phyloP scores from a whole-genome alignment of 2,113 vertebrate species.

The Nipponia nippon region DNA sequence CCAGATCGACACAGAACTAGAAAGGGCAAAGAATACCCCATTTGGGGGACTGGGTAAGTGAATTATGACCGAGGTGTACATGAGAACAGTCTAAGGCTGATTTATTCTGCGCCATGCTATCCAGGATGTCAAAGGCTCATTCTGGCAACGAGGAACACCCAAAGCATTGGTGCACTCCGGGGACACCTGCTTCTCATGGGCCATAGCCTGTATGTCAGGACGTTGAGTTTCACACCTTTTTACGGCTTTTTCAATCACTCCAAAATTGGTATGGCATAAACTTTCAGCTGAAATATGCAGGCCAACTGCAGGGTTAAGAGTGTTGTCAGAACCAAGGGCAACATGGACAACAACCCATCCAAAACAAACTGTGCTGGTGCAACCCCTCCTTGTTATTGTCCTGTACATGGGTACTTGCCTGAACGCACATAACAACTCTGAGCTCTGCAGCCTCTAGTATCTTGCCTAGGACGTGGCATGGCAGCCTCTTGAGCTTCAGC shows the following conservation, averaged over 20 bases:
- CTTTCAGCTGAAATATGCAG: neutral
- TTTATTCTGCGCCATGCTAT: neutral
- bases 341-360: neutral
- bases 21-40: neutral
- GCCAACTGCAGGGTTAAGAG: neutral
- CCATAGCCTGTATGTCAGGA: neutral
- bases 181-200: neutral
- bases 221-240: neutral
- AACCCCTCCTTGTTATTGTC: neutral
- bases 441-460: neutral
- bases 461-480: neutral
- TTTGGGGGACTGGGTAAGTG: neutral
- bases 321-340: neutral
- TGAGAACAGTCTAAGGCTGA: neutral
- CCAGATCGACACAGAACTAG: neutral
- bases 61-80: neutral
- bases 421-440: neutral
- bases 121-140: neutral
- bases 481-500: slow-evolving; percentile 5
- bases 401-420: neutral
- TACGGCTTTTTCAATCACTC: neutral
- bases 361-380: neutral
- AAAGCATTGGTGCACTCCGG: neutral
- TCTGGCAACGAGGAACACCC: neutral
- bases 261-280: neutral